These are phyloP conservation scores for Meloe dianella DNA, from an alignment of 2,888 invertebrate genomes.

Conservation along the genomic window DNA sequence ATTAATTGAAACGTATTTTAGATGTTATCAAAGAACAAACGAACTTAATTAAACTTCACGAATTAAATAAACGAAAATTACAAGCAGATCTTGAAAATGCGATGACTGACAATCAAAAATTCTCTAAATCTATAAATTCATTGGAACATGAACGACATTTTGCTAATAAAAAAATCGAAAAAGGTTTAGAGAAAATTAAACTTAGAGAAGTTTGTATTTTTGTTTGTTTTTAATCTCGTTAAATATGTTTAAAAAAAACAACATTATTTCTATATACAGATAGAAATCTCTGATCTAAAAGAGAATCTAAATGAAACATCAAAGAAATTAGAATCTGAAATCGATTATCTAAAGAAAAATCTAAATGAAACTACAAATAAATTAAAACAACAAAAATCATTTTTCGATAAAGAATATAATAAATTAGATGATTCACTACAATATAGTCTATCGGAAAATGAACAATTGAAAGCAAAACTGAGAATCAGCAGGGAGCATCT, in stretches of 20 bases:
- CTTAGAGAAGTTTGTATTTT: conserved; percentile 63
- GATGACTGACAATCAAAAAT: conserved; percentile 66
- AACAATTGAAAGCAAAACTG: conserved; percentile 77
- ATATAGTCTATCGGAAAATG: conserved; percentile 70
- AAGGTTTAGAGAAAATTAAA: conserved; percentile 62
- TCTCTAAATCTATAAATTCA: conserved; percentile 66
- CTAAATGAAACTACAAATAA: too few species aligned
- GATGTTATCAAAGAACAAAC: conserved; percentile 63
- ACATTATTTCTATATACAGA: too few species aligned
- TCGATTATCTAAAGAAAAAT: too few species aligned
- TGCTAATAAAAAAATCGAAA: conserved; percentile 70
- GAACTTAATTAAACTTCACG: conserved; percentile 69
- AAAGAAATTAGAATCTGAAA: too few species aligned
- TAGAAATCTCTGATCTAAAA: too few species aligned
- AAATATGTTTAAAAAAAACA: too few species aligned
- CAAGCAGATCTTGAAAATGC: conserved; percentile 71
- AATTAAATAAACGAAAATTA: conserved; percentile 71
- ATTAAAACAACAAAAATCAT: too few species aligned
- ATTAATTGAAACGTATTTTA: conserved; percentile 16
- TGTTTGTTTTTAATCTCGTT: too few species aligned
- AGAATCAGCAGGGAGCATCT: too few species aligned
- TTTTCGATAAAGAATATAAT: too few species aligned
- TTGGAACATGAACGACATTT: conserved; percentile 67
- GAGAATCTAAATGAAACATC: too few species aligned
- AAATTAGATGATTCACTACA: conserved; percentile 75